These are phyloP conservation scores for Digitonthophagus gazella DNA, from an alignment of 2,888 invertebrate genomes.

Conservation along the genomic window DNA sequence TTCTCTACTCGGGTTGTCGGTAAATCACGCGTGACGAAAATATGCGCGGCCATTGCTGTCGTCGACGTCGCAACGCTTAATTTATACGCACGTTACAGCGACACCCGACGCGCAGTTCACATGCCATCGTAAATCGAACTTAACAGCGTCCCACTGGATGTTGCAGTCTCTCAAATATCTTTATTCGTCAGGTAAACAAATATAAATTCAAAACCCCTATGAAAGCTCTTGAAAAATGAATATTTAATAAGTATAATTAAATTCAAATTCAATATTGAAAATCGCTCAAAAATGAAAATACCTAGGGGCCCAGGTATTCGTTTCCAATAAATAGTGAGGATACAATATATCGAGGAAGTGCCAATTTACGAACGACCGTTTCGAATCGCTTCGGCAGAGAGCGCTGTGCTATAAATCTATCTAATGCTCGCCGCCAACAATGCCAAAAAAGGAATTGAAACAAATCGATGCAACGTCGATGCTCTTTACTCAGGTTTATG, in stretches of 20 bases:
- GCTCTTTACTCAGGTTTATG: background rate
- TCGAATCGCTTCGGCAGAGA: conserved; percentile 1
- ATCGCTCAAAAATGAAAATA: background rate
- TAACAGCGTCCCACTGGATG: background rate
- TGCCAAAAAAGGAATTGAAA: conserved; percentile 9
- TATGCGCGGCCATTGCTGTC: background rate
- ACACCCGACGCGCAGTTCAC: background rate
- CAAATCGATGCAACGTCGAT: background rate
- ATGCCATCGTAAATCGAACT: background rate
- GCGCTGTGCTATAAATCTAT: conserved; percentile 3
- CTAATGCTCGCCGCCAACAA: conserved; percentile 9
- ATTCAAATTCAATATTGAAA: background rate
- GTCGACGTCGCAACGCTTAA: background rate
- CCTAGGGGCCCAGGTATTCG: background rate
- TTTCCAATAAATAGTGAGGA: conserved; percentile 12
- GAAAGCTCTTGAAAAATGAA: too few relatives aligned
- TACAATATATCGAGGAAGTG: conserved; percentile 14
- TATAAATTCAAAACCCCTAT: too few relatives aligned
- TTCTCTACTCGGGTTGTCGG: background rate
- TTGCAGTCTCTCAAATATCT: background rate
- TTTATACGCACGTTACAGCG: background rate
- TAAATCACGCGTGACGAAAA: background rate
- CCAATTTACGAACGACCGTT: conserved; percentile 9
- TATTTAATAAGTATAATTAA: too few relatives aligned
- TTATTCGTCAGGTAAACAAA: background rate